Percentiles rank a stretch among this genome's conserved stretches.
Conservation (phyloP, 2,797 vertebrate genomes). For the Typhlichthys eigenmanni region DNA sequence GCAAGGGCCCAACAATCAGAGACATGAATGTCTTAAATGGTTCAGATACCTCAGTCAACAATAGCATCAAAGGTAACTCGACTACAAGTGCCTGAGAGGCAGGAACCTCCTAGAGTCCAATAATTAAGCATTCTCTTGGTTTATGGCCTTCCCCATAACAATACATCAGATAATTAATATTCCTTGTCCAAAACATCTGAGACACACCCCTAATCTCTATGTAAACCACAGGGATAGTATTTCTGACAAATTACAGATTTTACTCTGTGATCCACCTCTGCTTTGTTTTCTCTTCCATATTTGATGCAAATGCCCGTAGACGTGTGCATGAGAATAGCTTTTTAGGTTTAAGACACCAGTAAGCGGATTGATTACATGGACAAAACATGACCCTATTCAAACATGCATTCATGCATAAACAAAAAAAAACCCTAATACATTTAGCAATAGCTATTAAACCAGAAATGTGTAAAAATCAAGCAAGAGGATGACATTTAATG, state of each 20-base stretch:
- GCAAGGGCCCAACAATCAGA: conserved; percentile 20
- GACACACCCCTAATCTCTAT: conserved; percentile 14
- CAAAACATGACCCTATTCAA: no score
- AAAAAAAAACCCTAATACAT: no score
- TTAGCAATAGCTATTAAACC: no score
- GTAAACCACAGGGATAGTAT: conserved; percentile 11
- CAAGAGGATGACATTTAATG: no score
- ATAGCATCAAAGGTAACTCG: conserved; percentile 55
- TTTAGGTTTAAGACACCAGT: not conserved
- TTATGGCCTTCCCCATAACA: conserved; percentile 5
- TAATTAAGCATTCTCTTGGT: conserved; percentile 2
- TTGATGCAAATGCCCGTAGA: not conserved
- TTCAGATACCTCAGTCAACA: conserved; percentile 33
- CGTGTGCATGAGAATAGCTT: no score
- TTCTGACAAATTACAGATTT: conserved; percentile 23
- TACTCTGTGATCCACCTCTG: not conserved
- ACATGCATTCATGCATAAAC: no score
- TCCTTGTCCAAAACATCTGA: conserved; percentile 8
- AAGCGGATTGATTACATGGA: not conserved
- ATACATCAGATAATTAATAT: conserved; percentile 28
- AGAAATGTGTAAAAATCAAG: no score
- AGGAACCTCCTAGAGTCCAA: conserved; percentile 12
- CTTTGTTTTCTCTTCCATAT: not conserved
- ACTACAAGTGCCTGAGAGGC: conserved; percentile 22
- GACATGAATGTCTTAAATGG: conserved; percentile 18